These are phyloP conservation scores for Hydrotaea cyrtoneurina DNA, from an alignment of 2,888 invertebrate species.

Conservation along the genomic window DNA sequence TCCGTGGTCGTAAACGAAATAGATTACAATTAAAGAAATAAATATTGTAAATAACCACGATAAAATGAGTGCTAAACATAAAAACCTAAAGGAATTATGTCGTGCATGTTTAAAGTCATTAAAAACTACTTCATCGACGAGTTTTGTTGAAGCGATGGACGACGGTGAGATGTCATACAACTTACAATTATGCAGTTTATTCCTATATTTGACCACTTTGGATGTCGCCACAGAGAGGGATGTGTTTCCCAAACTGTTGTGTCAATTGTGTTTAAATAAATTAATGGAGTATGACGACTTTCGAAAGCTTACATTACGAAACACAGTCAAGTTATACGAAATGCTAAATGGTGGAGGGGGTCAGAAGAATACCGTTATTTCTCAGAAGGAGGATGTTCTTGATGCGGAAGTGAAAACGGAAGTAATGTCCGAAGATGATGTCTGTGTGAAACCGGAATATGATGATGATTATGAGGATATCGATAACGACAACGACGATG, in stretches of 20 bases:
- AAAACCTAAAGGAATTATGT: constrained; percentile 74
- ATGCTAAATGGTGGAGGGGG: constrained; percentile 43
- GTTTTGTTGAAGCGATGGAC: background rate
- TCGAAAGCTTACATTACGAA: constrained; percentile 71
- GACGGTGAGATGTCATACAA: constrained; percentile 22
- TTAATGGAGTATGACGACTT: constrained; percentile 73
- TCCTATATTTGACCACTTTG: constrained; percentile 72
- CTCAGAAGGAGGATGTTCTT: background rate
- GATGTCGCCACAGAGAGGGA: constrained; percentile 71
- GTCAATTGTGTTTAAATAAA: constrained; percentile 73
- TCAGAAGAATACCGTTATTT: background rate
- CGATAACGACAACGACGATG: constrained; percentile 59
- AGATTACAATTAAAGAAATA: no score
- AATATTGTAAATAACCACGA: background rate
- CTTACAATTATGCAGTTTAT: constrained; percentile 69
- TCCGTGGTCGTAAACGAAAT: no score
- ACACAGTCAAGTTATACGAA: constrained; percentile 68
- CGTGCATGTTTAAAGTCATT: constrained; percentile 74
- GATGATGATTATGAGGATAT: constrained; percentile 5
- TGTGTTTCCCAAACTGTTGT: constrained; percentile 72
- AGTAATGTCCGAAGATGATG: background rate
- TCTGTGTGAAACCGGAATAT: background rate
- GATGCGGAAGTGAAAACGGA: background rate
- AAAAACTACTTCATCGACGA: constrained; percentile 52
- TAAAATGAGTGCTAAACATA: constrained; percentile 39